Conservation (phyloP, 37 sponge, comb jelly and placozoan genomes). For the Agelas oroides region DNA sequence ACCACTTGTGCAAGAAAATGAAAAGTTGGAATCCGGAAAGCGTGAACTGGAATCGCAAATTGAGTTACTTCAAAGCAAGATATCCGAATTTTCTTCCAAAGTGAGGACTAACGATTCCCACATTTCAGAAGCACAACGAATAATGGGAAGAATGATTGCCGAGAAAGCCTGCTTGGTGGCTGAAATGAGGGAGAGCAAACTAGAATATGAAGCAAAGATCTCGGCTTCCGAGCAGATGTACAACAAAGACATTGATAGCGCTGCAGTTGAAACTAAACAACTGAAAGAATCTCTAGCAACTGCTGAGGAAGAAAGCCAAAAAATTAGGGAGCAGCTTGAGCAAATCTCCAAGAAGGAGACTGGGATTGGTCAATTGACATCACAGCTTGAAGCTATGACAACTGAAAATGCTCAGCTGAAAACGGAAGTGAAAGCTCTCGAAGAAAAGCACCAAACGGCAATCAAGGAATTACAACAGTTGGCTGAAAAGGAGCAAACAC, state of each 20-base stretch:
- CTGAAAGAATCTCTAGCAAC: background rate
- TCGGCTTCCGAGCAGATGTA: background rate
- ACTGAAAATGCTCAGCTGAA: conserved; percentile 4
- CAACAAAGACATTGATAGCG: background rate
- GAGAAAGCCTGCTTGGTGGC: conserved; percentile 17
- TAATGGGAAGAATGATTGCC: conserved; percentile 14
- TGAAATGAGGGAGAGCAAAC: background rate
- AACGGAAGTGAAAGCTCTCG: conserved; percentile 8
- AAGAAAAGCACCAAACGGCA: background rate
- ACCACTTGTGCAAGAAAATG: background rate
- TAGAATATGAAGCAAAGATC: background rate
- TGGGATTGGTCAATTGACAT: conserved; percentile 1
- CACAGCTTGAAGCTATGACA: background rate
- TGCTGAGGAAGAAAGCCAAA: background rate
- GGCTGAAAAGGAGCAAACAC: conserved; percentile 19
- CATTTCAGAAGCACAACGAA: conserved; percentile 2
- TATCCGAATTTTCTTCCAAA: background rate
- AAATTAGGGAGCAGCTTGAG: background rate
- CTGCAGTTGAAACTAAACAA: background rate
- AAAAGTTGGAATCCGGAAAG: background rate
- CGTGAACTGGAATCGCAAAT: conserved; percentile 6
- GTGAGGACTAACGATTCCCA: conserved; percentile 7
- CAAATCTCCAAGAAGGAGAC: background rate
- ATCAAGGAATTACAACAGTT: conserved; percentile 18
- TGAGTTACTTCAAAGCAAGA: conserved; percentile 2